Base-by-base conservation (phyloP, 2,113 vertebrate genomes). In the Emberiza fucata region DNA sequence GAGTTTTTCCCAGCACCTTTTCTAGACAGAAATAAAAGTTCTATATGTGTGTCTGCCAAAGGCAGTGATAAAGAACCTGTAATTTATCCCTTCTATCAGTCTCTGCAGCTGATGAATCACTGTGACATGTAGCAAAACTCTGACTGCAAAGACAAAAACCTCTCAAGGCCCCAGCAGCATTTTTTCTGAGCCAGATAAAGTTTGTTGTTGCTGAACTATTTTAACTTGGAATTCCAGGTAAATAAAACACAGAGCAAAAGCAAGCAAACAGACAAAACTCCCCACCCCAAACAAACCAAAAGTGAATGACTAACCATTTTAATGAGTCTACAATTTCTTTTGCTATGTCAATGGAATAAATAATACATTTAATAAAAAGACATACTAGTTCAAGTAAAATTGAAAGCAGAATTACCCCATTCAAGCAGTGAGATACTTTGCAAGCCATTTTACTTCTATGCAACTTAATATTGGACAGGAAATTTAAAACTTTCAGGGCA, bases 1-100 rank as follows among this genome's bases (percentile, higher is more conserved):
- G 4, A 24, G 3, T 25, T 65, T 84, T 56, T 7, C 39, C 42
- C 33, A 33, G 6, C 21, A 45, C 31, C 9, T 48, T 66, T 85
- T 75, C 37, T 28, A 37, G 24, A 31, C 3, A 57, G 35, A 77
- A 24, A 40, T 63, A 22, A 25, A 72, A 59, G 11, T 64, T 77
- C 28, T 50, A 13, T 8, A 21, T 39, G 11, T 3, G 3, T 0
- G 0, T 33, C 28, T 81, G n/a, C 12, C 44, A 45, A 69, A 57
- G 28, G 11, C 6, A 54, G 8, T 3, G 12, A 37, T 4, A 75
- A 70, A 86, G 19, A 87, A 54, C 5, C 11, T 42, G 22, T 20
- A 29, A 51, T 63, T 69, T 77, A n/a, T 18, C 14, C 5, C 3
- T 73, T 86, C 21, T 24, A 6, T 60, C 50, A 47, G 12, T 60